These are phyloP conservation scores for Subacronicta megacephala DNA, from an alignment of 2,888 invertebrate species.

Conservation along the genomic window DNA sequence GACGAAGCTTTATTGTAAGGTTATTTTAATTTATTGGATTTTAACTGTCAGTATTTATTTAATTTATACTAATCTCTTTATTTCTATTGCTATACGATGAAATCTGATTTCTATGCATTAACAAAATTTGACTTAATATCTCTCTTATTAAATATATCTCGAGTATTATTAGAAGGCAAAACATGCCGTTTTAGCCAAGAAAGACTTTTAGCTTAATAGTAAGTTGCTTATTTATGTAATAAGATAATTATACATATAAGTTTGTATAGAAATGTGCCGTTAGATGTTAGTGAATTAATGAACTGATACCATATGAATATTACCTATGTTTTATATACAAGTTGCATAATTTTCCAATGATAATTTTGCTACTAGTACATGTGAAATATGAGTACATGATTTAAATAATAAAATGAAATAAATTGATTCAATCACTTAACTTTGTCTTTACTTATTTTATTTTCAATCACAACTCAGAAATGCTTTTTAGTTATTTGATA, in stretches of 20 bases:
- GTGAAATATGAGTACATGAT: constrained; percentile 72
- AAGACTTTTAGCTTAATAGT: constrained; percentile 83
- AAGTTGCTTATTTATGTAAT: constrained; percentile 82
- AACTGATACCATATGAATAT: constrained; percentile 80
- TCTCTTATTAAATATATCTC: constrained; percentile 68
- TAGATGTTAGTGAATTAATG: constrained; percentile 76
- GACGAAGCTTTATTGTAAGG: constrained; percentile 57
- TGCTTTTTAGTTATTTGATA: too few species aligned
- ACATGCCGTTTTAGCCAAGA: constrained; percentile 81
- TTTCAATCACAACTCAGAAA: constrained; percentile 16
- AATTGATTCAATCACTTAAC: constrained; percentile 69
- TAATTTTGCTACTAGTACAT: constrained; percentile 70
- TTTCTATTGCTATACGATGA: constrained; percentile 47
- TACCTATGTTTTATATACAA: constrained; percentile 68
- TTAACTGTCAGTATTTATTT: constrained; percentile 67
- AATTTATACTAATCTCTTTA: constrained; percentile 66
- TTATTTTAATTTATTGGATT: constrained; percentile 63
- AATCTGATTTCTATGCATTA: constrained; percentile 65
- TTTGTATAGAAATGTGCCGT: constrained; percentile 76
- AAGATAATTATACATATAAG: constrained; percentile 67
- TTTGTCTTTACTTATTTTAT: constrained; percentile 57
- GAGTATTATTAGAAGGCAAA: constrained; percentile 79
- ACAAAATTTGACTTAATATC: constrained; percentile 60
- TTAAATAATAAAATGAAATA: constrained; percentile 77
- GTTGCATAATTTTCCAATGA: constrained; percentile 72